phyloP scores from a whole-genome alignment of 2,797 vertebrate genomes.

The Scolopax bukidnonensis region DNA sequence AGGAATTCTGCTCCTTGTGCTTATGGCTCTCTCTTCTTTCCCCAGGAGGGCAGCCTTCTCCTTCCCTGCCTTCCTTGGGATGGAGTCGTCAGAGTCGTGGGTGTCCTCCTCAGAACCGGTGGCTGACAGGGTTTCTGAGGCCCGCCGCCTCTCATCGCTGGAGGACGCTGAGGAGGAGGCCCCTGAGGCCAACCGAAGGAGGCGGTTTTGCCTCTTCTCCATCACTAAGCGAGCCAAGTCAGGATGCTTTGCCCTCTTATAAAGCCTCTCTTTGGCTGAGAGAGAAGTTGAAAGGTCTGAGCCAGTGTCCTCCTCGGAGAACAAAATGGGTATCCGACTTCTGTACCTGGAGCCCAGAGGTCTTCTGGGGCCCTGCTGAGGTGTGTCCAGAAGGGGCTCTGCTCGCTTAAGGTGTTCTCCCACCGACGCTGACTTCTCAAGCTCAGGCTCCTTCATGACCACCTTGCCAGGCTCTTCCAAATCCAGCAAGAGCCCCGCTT shows the following conservation, averaged over 20 bases:
- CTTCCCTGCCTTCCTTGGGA: slow-evolving; percentile 71
- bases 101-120: slow-evolving; percentile 93
- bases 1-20: slow-evolving; percentile 88
- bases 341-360: slow-evolving; percentile 72
- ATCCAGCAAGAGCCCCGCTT: not conserved
- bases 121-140: slow-evolving; percentile 88
- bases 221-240: slow-evolving; percentile 88
- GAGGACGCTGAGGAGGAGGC: slow-evolving; percentile 89
- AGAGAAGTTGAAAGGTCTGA: slow-evolving; percentile 86
- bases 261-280: slow-evolving; percentile 84
- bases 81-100: slow-evolving; percentile 84
- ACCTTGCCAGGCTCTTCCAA: slow-evolving; percentile 35
- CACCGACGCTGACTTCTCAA: not conserved
- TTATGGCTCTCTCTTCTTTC: slow-evolving; percentile 67
- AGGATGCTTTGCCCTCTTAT: slow-evolving; percentile 83
- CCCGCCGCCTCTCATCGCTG: slow-evolving; percentile 84
- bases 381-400: not conserved
- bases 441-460: slow-evolving; percentile 13
- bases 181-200: slow-evolving; percentile 85
- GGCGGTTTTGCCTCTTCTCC: slow-evolving; percentile 88
- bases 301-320: slow-evolving; percentile 90
- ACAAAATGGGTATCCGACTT: slow-evolving; percentile 91
- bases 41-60: not conserved
- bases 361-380: slow-evolving; percentile 25
- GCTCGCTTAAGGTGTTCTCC: slow-evolving; percentile 45